These are phyloP conservation scores for Hirtodrosophila cameraria DNA, from an alignment of 2,888 invertebrate genomes.

Conservation along the genomic window DNA sequence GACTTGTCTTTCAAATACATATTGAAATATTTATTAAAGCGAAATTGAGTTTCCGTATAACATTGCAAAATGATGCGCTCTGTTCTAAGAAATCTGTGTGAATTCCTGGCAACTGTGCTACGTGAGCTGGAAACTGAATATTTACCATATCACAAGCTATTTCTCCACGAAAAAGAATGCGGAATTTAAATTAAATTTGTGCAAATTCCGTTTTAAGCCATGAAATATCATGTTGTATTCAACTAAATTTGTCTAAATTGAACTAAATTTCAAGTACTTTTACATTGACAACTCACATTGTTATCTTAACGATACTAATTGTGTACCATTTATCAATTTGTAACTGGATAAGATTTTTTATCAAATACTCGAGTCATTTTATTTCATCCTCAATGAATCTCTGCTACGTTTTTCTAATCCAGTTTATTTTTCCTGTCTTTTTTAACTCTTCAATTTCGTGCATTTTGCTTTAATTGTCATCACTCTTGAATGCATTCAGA, in stretches of 20 bases:
- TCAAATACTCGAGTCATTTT: too few species aligned
- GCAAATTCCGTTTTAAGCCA: too few species aligned
- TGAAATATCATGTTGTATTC: too few species aligned
- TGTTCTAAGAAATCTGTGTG: conserved; percentile 9
- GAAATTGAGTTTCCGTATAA: conserved; percentile 36
- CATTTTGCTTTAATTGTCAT: conserved; percentile 56
- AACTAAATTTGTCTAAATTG: too few species aligned
- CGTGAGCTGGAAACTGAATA: conserved; percentile 9
- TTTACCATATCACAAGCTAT: neutral
- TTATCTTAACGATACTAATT: too few species aligned
- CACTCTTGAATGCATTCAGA: conserved; percentile 31
- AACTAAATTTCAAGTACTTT: too few species aligned
- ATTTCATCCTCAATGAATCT: too few species aligned
- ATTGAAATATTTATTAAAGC: conserved; percentile 51
- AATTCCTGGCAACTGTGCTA: neutral
- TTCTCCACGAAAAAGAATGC: conserved; percentile 1
- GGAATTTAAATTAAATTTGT: conserved; percentile 21
- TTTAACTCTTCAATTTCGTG: neutral
- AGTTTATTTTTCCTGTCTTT: neutral
- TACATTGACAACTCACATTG: too few species aligned
- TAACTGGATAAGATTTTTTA: too few species aligned
- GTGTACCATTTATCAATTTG: too few species aligned
- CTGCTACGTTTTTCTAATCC: neutral
- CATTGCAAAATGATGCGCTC: conserved; percentile 17
- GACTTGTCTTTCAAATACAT: conserved; percentile 25